Percentiles rank a stretch among this genome's conserved stretches.
These are phyloP conservation scores for Kryptopterus vitreolus DNA, from an alignment of 2,797 vertebrate species.

Conservation along the genomic window DNA sequence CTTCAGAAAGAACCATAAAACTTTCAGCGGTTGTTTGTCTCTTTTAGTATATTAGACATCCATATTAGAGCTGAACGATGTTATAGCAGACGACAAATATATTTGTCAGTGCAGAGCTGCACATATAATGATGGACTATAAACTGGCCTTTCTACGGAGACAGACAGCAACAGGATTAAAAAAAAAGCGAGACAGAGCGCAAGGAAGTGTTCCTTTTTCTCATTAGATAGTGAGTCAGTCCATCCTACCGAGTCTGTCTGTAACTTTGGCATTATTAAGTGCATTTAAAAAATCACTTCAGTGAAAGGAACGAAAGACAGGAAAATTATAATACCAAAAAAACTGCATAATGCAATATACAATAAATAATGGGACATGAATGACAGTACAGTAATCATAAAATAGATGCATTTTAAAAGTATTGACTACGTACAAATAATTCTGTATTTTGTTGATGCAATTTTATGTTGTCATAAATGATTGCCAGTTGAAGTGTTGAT, in stretches of 20 bases:
- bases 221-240: constrained; percentile 28
- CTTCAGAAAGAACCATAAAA: constrained; percentile 5
- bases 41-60: constrained; percentile 17
- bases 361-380: neutral
- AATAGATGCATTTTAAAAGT: neutral
- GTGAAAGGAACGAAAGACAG: neutral
- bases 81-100: neutral
- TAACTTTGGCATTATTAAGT: constrained; percentile 20
- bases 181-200: neutral
- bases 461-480: too few species aligned
- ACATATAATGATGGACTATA: constrained; percentile 9
- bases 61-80: constrained; percentile 5
- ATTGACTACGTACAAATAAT: neutral
- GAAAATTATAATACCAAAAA: constrained; percentile 9
- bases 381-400: constrained; percentile 20
- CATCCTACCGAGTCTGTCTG: constrained; percentile 11
- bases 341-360: neutral
- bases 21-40: constrained; percentile 24
- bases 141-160: constrained; percentile 6
- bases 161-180: neutral
- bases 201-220: neutral
- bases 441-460: too few species aligned
- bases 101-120: neutral
- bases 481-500: too few species aligned
- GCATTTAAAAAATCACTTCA: constrained; percentile 17